These are phyloP conservation scores for Smittia sp. DNA, from an alignment of 2,888 invertebrate genomes.

Conservation along the genomic window DNA sequence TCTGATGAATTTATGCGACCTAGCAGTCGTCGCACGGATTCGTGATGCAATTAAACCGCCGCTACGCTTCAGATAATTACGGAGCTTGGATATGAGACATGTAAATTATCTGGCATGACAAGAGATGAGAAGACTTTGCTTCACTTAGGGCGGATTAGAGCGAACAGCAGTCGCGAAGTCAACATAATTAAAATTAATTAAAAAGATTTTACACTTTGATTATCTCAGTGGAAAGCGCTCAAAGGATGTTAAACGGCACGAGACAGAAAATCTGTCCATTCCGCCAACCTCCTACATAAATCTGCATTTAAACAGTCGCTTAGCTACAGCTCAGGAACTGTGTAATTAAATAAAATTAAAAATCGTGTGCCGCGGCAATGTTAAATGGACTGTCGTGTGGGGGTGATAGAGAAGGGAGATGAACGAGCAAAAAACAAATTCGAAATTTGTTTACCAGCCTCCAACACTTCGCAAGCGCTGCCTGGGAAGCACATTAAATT, in stretches of 20 bases:
- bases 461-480: neutral
- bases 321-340: neutral
- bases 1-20: too few species aligned
- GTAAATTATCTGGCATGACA: too few species aligned
- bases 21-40: too few species aligned
- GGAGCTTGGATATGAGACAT: too few species aligned
- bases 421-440: neutral
- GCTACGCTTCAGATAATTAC: too few species aligned
- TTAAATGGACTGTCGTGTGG: neutral
- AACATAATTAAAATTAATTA: conserved; percentile 37
- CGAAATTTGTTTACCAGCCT: conserved; percentile 21
- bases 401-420: neutral
- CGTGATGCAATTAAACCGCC: too few species aligned
- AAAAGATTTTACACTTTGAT: conserved; percentile 34
- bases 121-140: too few species aligned
- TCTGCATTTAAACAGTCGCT: neutral
- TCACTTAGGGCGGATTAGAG: too few species aligned
- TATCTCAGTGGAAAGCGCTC: neutral
- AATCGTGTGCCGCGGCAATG: neutral
- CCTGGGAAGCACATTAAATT: conserved; percentile 34
- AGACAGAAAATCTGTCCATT: neutral
- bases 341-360: conserved; percentile 21
- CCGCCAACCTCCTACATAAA: neutral
- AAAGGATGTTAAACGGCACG: conserved; percentile 11
- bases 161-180: neutral